Percentiles rank a stretch among this genome's conserved stretches.
Evolutionary conservation across 2,797 vertebrate species (phyloP).

Genomic region (Syncerus caffer): DNA sequence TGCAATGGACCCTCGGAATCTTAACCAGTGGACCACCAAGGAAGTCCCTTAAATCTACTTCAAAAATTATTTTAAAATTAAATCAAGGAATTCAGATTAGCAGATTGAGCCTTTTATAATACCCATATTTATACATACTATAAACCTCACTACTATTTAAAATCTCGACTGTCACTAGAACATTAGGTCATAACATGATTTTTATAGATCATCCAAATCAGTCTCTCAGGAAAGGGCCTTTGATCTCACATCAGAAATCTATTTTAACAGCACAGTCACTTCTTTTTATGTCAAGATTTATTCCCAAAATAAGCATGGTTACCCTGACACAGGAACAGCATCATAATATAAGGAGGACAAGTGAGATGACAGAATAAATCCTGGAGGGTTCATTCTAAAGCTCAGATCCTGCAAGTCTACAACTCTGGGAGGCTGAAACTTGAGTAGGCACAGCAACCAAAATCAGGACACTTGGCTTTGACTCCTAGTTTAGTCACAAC

Average conservation of each 20-base stretch:
- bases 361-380: not conserved
- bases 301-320: not conserved
- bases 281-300: not conserved
- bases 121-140: not conserved
- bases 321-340: not conserved
- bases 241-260: not conserved
- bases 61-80: conserved; percentile 54
- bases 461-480: not conserved
- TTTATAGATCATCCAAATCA: conserved; percentile 11
- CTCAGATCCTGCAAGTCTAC: not conserved
- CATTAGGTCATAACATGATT: not conserved
- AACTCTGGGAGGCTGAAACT: not conserved
- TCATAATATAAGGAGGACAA: not conserved
- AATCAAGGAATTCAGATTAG: conserved; percentile 41
- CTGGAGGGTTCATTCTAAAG: not conserved
- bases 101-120: not conserved
- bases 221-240: not conserved
- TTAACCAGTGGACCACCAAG: not conserved
- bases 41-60: not conserved
- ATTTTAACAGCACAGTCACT: not conserved
- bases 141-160: conserved; percentile 22
- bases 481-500: not conserved
- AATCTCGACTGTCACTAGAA: conserved; percentile 1
- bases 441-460: not conserved
- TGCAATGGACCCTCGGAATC: not conserved